phyloP scores from a whole-genome alignment of 1,140 invertebrate genomes.

The Dreissena rostriformis region DNA sequence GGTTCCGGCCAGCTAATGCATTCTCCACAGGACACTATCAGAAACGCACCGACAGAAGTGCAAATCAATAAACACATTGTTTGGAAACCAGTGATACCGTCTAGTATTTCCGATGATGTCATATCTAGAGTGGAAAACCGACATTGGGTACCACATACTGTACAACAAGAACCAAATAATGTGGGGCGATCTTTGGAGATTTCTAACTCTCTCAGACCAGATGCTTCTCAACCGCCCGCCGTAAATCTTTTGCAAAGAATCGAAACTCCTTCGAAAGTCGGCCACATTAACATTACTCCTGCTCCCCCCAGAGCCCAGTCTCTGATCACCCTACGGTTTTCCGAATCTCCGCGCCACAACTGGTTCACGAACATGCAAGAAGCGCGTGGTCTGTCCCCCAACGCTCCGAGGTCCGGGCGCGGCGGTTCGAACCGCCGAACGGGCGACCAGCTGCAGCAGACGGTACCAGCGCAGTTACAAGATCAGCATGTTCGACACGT shows the following conservation, averaged over 20 bases:
- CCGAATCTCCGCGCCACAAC: slow-evolving; percentile 31
- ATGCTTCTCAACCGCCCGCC: not conserved
- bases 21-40: slow-evolving; percentile 21
- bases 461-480: not conserved
- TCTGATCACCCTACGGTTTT: slow-evolving; percentile 2
- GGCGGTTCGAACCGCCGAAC: slow-evolving; percentile 47
- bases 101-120: not conserved
- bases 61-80: not conserved
- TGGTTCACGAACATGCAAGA: slow-evolving; percentile 32
- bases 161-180: slow-evolving; percentile 41
- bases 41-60: not conserved
- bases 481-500: slow-evolving; percentile 2
- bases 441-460: slow-evolving; percentile 5
- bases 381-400: slow-evolving; percentile 1
- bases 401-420: slow-evolving; percentile 30
- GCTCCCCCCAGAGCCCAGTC: not conserved
- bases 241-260: not conserved
- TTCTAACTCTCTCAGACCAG: not conserved
- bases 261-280: not conserved
- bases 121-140: not conserved
- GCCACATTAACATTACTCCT: slow-evolving; percentile 13
- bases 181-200: slow-evolving; percentile 39
- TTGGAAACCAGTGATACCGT: slow-evolving; percentile 4
- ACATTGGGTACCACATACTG: slow-evolving; percentile 14
- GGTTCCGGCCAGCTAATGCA: not conserved